Evolutionary conservation across 2,888 invertebrate species (phyloP), one percentile per base, ranked within the genome.

Genomic region (Nipponacmea schrenckii): DNA sequence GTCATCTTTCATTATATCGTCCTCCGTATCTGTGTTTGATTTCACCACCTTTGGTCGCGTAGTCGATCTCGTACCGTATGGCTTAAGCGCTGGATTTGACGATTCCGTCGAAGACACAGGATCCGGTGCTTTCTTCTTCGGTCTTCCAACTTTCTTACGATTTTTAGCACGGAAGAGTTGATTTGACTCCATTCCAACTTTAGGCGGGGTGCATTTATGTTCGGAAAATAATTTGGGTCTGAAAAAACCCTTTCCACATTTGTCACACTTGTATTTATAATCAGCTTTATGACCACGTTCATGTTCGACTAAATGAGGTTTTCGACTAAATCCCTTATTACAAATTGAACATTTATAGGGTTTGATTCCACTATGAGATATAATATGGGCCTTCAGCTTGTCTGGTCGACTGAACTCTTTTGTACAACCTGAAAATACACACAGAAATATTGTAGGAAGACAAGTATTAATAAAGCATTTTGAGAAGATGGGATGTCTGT

Each of bases 391-490:
- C 82, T 93, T 93, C 44, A 93, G 83, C 79, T 90, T 90, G 81
- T 90, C 90, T 71, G 91, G 91, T 64, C 93, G 89, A 74, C 91
- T 92, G 79, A 93, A 93, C 83, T 93, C 92, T 84, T 91, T 92
- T 74, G 88, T 90, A 83, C 93, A 93, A 31, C 92, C 92, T 88
- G 74, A 24, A 75, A 76, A 15, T 31, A 50, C 65, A 31, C 14
- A 68, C n/a, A 46, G 44, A 31, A 12, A 31, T 8, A 8, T 8
- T 39, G 39, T 8, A 39, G 7, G 10, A 39, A 39, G 10, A 2
- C n/a, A n/a, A n/a, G n/a, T n/a, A n/a, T n/a, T n/a, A n/a, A n/a
- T n/a, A n/a, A n/a, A n/a, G n/a, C n/a, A n/a, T n/a, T n/a, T n/a
- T n/a, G n/a, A n/a, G n/a, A n/a, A n/a, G n/a, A n/a, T n/a, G n/a